Percentiles rank a stretch among this genome's conserved stretches.
Conservation (phyloP, 2,113 vertebrate genomes). For the Barnardius zonarius region DNA sequence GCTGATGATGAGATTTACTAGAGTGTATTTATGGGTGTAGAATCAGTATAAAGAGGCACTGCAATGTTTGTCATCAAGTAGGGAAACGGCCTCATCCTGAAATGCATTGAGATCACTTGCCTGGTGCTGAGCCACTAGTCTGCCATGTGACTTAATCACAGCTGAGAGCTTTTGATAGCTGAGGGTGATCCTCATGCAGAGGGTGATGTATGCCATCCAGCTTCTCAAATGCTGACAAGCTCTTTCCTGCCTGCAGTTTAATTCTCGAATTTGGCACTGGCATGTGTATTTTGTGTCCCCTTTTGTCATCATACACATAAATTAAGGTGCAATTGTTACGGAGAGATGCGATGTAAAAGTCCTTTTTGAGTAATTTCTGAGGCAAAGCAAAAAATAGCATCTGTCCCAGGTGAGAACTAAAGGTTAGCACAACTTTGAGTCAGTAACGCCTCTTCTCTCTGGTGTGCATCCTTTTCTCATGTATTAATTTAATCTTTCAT, state of each 20-base stretch:
- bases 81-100: not conserved
- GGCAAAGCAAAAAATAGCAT: not conserved
- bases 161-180: not conserved
- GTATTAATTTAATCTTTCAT: not conserved
- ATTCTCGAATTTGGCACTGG: not conserved
- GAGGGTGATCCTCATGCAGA: not conserved
- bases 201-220: not conserved
- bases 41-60: not conserved
- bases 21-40: not conserved
- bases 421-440: not conserved
- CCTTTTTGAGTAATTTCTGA: not conserved
- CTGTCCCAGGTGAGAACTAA: not conserved
- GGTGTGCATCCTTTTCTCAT: not conserved
- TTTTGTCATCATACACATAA: not conserved
- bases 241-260: not conserved
- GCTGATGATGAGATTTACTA: not conserved
- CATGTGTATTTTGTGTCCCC: not conserved
- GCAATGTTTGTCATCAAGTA: not conserved
- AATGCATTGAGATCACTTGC: not conserved
- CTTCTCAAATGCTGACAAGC: not conserved
- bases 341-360: not conserved
- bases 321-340: not conserved
- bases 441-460: not conserved
- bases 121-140: not conserved
- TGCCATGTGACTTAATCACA: not conserved